Conservation (phyloP, 2,113 vertebrate species). For the Lagopus muta region DNA sequence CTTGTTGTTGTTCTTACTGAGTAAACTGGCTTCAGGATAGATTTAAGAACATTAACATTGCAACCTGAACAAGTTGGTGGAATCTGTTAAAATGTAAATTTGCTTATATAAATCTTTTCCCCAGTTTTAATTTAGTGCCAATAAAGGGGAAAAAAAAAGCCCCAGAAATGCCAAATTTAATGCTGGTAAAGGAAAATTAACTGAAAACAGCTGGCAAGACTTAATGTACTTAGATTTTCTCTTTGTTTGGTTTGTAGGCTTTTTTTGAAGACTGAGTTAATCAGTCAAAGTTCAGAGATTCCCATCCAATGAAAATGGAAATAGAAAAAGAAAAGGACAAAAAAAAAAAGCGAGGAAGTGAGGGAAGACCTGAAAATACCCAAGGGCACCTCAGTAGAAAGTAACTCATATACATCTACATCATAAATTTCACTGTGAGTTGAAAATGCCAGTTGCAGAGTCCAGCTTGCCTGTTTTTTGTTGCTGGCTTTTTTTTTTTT, state of each 20-base stretch:
- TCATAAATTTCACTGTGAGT: background rate
- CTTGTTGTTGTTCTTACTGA: background rate
- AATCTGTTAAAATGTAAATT: constrained; percentile 8
- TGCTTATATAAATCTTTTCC: background rate
- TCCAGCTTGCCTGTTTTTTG: background rate
- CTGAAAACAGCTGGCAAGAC: background rate
- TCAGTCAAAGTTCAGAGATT: constrained; percentile 31
- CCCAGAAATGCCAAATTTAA: background rate
- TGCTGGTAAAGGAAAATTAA: constrained; percentile 46
- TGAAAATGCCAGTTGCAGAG: background rate
- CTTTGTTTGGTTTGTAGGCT: background rate
- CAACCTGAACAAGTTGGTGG: background rate
- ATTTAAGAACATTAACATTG: background rate
- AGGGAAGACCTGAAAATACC: background rate
- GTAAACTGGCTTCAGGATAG: background rate
- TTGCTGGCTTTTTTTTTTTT: no score
- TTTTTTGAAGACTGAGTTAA: constrained; percentile 8
- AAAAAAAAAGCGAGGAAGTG: background rate
- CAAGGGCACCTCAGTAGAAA: background rate
- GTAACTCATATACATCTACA: background rate
- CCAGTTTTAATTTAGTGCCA: background rate
- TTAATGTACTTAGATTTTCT: constrained; percentile 13
- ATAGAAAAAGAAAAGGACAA: background rate
- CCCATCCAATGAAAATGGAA: background rate
- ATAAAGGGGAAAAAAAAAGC: background rate